phyloP scores from a whole-genome alignment of 2,113 vertebrate species.

The Pluvianellus socialis region DNA sequence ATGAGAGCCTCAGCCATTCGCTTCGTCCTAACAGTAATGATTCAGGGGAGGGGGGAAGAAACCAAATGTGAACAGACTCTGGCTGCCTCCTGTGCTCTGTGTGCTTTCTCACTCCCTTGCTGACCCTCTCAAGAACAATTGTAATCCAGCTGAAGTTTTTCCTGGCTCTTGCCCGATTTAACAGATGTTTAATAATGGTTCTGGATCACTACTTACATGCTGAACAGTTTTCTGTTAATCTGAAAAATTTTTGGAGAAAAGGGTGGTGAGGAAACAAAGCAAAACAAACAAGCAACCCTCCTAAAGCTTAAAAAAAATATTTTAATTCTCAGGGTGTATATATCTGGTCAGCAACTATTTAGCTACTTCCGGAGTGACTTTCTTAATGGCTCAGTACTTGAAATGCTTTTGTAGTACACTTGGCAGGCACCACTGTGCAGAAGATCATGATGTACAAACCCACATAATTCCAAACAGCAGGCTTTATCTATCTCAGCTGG shows the following conservation, averaged over 20 bases:
- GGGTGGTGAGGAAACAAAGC: not conserved
- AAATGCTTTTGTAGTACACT: slow-evolving; percentile 19
- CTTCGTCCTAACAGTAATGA: not conserved
- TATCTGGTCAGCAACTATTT: not conserved
- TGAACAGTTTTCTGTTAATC: not conserved
- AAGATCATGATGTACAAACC: not conserved
- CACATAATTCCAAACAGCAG: slow-evolving; percentile 1
- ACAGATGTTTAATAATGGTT: slow-evolving; percentile 50
- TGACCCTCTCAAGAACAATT: slow-evolving; percentile 33
- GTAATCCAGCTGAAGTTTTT: slow-evolving; percentile 52
- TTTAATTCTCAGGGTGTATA: not conserved
- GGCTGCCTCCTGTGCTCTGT: slow-evolving; percentile 10
- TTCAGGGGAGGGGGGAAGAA: not conserved
- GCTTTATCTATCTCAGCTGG: not conserved
- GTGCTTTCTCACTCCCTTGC: slow-evolving; percentile 2
- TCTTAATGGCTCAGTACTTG: not conserved
- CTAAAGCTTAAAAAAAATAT: not conserved
- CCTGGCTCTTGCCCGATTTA: slow-evolving; percentile 7
- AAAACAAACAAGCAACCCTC: not conserved
- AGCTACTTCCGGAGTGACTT: not conserved
- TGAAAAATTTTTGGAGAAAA: not conserved
- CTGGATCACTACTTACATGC: slow-evolving; percentile 1
- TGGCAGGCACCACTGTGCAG: not conserved
- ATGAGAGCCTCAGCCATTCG: not conserved
- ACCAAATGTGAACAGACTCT: not conserved